Evolutionary conservation across 2,888 invertebrate species (phyloP).

Genomic region (Plusia festucae): DNA sequence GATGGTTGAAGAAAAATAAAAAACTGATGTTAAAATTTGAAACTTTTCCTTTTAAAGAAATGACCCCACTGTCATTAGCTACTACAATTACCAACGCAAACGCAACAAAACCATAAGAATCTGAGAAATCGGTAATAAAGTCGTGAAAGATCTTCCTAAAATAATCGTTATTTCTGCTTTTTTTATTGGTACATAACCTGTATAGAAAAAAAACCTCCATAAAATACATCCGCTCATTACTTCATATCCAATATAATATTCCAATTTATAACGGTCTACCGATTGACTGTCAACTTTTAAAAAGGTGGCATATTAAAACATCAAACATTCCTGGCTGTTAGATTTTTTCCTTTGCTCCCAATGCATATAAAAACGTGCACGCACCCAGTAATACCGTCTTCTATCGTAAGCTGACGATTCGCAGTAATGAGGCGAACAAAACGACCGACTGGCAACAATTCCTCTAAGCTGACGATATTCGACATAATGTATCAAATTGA

Average conservation of each 20-base stretch:
- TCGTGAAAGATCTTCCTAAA: too few relatives aligned
- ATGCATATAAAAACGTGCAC: not conserved
- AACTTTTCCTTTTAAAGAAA: not conserved
- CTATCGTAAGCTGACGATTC: not conserved
- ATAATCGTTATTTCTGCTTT: too few relatives aligned
- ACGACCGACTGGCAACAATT: not conserved
- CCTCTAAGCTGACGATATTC: not conserved
- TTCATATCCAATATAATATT: too few relatives aligned
- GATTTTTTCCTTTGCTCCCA: not conserved
- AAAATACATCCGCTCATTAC: too few relatives aligned
- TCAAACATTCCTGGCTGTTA: not conserved
- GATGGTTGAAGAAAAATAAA: too few relatives aligned
- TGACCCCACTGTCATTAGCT: not conserved
- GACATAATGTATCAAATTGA: not conserved
- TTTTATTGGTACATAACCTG: too few relatives aligned
- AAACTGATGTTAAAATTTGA: not conserved
- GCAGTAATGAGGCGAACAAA: not conserved
- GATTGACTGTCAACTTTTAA: not conserved
- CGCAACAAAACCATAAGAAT: too few relatives aligned
- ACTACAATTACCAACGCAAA: not conserved
- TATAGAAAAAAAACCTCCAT: too few relatives aligned
- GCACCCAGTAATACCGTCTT: not conserved
- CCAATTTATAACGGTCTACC: too few relatives aligned
- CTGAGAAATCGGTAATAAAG: too few relatives aligned
- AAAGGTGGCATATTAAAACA: not conserved